A percentile compares a stretch with the other conserved stretches of the same genome.
Evolutionary conservation across 2,797 vertebrate species (phyloP).

Genomic region (Novumbra hubbsi): DNA sequence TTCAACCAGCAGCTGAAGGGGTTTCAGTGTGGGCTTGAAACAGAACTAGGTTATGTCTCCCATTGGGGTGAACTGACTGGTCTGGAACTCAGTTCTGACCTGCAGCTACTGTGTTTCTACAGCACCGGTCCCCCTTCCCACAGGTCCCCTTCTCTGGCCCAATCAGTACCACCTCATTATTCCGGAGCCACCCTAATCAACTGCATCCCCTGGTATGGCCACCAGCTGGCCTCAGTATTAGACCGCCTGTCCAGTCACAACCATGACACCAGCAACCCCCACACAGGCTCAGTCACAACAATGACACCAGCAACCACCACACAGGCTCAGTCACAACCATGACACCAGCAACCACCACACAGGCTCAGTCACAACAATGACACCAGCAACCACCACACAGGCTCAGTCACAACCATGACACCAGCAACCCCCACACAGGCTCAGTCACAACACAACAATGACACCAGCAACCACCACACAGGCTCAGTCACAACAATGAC

Average conservation of each 20-base stretch:
- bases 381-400: neutral
- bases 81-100: conserved; percentile 26
- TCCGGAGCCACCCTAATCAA: conserved; percentile 5
- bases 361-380: conserved; percentile 11
- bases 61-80: conserved; percentile 15
- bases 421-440: neutral
- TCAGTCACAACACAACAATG: conserved; percentile 8
- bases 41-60: conserved; percentile 7
- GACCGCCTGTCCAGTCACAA: neutral
- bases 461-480: neutral
- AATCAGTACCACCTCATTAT: conserved; percentile 5
- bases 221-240: neutral
- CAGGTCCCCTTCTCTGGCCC: conserved; percentile 5
- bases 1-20: conserved; percentile 8
- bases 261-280: neutral
- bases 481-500: conserved; percentile 9
- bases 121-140: neutral
- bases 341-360: neutral
- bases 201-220: neutral
- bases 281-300: conserved; percentile 13
- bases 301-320: neutral
- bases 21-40: conserved; percentile 3
- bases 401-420: conserved; percentile 8
- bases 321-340: conserved; percentile 11
- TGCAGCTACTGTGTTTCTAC: neutral